Percentiles rank a stretch among this genome's conserved stretches.
These are phyloP conservation scores for Tetramorium alpestre DNA, from an alignment of 1,140 invertebrate genomes.

Conservation along the genomic window DNA sequence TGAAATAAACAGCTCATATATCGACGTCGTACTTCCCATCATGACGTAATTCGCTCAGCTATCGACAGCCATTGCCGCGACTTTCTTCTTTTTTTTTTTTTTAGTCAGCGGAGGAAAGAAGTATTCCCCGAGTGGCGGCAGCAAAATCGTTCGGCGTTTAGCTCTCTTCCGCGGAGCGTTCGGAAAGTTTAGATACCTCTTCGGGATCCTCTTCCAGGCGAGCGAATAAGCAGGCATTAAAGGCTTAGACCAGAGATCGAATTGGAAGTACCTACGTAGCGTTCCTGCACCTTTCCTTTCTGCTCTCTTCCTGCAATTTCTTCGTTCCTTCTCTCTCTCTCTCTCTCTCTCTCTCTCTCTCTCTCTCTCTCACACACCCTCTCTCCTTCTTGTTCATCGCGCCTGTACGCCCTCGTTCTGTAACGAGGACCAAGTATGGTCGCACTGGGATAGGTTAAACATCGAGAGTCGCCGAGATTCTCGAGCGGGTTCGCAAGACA, in stretches of 20 bases:
- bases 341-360: background rate
- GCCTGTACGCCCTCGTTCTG: slow-evolving; percentile 42
- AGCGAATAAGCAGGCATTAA: slow-evolving; percentile 79
- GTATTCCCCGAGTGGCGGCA: slow-evolving; percentile 56
- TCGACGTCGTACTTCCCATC: slow-evolving; percentile 4
- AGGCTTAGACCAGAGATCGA: slow-evolving; percentile 77
- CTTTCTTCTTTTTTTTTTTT: slow-evolving; percentile 18
- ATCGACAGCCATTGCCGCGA: slow-evolving; percentile 44
- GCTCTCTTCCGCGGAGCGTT: slow-evolving; percentile 72
- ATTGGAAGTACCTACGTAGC: slow-evolving; percentile 70
- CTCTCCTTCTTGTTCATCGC: too few species aligned
- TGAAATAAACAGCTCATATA: slow-evolving; percentile 1
- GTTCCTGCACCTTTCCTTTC: slow-evolving; percentile 44
- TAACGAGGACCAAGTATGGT: slow-evolving; percentile 46
- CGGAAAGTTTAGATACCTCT: slow-evolving; percentile 78
- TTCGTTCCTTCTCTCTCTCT: background rate
- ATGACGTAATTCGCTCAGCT: slow-evolving; percentile 33
- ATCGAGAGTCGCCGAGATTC: slow-evolving; percentile 34
- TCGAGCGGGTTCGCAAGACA: background rate
- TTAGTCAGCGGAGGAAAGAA: slow-evolving; percentile 67
- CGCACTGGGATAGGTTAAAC: slow-evolving; percentile 2
- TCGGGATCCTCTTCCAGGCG: slow-evolving; percentile 70
- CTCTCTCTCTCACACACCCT: background rate
- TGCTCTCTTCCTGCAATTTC: background rate
- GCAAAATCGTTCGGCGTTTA: slow-evolving; percentile 71